Conservation (phyloP, 2,888 invertebrate genomes). For the Drosophila helvetica region DNA sequence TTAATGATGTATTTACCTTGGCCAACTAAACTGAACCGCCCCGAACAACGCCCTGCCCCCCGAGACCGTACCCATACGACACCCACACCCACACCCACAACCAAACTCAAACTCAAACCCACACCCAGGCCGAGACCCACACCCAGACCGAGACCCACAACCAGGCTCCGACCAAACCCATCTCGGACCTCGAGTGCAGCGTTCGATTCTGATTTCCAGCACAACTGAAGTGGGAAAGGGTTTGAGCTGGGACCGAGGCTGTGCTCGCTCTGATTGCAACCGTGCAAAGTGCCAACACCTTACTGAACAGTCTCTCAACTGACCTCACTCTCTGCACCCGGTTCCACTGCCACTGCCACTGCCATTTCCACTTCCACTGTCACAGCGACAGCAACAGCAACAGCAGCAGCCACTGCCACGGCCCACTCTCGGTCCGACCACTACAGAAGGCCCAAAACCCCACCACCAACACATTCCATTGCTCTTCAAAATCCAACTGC, state of each 20-base stretch:
- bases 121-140: not conserved
- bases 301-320: constrained; percentile 27
- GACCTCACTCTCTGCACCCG: not conserved
- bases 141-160: constrained; percentile 18
- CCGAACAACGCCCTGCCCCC: constrained; percentile 19
- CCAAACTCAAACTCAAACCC: too few species aligned
- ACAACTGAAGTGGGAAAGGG: not conserved
- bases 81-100: not conserved
- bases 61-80: not conserved
- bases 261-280: constrained; percentile 39
- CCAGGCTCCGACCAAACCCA: constrained; percentile 2
- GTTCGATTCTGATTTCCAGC: constrained; percentile 39
- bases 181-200: constrained; percentile 5
- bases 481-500: constrained; percentile 70
- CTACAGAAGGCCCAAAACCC: constrained; percentile 20
- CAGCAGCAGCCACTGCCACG: not conserved
- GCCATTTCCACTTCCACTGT: not conserved
- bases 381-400: not conserved
- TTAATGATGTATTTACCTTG: constrained; percentile 76
- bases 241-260: not conserved
- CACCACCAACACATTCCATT: constrained; percentile 30
- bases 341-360: too few species aligned
- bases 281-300: constrained; percentile 75
- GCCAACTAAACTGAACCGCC: constrained; percentile 69
- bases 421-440: not conserved